Conservation (phyloP, 1,140 invertebrate genomes). For the Euglossa dilemma region DNA sequence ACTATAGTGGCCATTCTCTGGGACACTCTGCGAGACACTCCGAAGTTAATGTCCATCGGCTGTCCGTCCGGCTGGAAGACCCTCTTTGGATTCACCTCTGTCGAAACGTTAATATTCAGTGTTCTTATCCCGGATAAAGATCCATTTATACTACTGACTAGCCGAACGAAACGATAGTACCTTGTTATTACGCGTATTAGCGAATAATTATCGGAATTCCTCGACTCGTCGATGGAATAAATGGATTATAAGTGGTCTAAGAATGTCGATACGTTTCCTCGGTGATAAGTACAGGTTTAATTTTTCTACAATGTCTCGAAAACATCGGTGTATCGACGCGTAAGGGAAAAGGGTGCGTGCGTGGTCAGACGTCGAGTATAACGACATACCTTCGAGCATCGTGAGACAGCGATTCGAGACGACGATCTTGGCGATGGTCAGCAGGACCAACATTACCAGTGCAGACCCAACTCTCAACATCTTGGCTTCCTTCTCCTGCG, state of each 20-base stretch:
- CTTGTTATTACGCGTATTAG: too few relatives aligned
- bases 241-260: too few relatives aligned
- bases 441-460: slow-evolving; percentile 62
- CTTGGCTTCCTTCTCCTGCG: slow-evolving; percentile 65
- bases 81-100: slow-evolving; percentile 77
- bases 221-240: too few relatives aligned
- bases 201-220: too few relatives aligned
- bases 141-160: too few relatives aligned
- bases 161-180: too few relatives aligned
- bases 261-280: too few relatives aligned
- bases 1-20: slow-evolving; percentile 86
- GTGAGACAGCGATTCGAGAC: slow-evolving; percentile 72
- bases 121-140: background rate
- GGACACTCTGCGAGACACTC: slow-evolving; percentile 83
- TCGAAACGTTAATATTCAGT: background rate
- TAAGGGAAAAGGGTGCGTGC: background rate
- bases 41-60: slow-evolving; percentile 79
- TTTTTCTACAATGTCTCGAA: too few relatives aligned
- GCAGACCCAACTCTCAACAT: slow-evolving; percentile 67
- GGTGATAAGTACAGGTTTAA: too few relatives aligned
- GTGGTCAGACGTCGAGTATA: background rate
- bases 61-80: slow-evolving; percentile 66
- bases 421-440: slow-evolving; percentile 48
- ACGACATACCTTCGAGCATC: slow-evolving; percentile 68
- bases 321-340: too few relatives aligned